Base-by-base conservation (phyloP, 2,113 vertebrate genomes). In the Calonectris borealis region DNA sequence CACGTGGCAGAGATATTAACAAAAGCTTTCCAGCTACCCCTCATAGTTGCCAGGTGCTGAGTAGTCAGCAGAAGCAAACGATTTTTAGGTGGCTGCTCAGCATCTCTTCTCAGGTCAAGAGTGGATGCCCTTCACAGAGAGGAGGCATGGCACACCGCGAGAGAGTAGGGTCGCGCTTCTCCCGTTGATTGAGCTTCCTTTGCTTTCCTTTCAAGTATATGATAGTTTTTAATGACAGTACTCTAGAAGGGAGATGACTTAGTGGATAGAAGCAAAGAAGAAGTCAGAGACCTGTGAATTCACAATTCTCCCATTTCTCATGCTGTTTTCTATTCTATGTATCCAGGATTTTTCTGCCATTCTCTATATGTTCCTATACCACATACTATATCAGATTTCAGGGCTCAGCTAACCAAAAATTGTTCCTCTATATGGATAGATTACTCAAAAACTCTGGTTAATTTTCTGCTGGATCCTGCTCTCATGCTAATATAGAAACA, bases 1-100 rank as follows among this genome's bases (percentile, higher is more conserved):
- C 66, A 95, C 12, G 22, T 91, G 88, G 91, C 91, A 90, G 54
- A 95, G 83, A 85, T 87, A 96, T 91, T 83, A 85, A 82, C 27
- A 78, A 58, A 94, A 91, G 73, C 20, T 16, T 94, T 92, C 88
- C 77, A 89, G 70, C 81, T 68, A 76, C 58, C 34, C 29, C 16
- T 91, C 25, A 7, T 10, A 87, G 73, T 57, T 94, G 86, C 61
- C 94, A 96, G 94, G 87, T 93, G 83, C 81, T 69, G 94, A 90
- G 83, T 54, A 87, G 61, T 58, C 51, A 71, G 44, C 70, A 93
- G 75, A 92, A 81, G n/a, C 25, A 89, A 83, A 85, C 32, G 7
- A 86, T 82, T 94, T 95, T 94, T 84, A 84, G 61, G 34, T 57
- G 65, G 49, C 9, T 78, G 76, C 52, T 83, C 72, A 87, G 69